Evolutionary conservation across 2,113 vertebrate species (phyloP).

Genomic region (Zingel zingel): DNA sequence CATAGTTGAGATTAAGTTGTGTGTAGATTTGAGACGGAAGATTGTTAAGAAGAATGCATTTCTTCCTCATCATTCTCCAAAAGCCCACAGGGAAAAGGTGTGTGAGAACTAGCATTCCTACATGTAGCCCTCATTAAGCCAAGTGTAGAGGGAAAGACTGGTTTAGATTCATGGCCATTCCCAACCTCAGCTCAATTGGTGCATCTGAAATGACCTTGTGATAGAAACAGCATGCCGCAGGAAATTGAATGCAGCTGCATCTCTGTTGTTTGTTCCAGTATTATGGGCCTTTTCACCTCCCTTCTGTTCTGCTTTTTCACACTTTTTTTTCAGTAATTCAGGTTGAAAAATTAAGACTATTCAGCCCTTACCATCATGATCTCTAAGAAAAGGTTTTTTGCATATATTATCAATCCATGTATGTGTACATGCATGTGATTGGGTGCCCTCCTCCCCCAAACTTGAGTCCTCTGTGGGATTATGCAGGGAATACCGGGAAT

Average conservation of each 20-base stretch:
- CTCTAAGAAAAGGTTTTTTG: conserved; percentile 25
- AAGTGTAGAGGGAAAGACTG: conserved; percentile 64
- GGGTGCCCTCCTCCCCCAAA: neutral
- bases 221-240: conserved; percentile 77
- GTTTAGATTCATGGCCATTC: conserved; percentile 76
- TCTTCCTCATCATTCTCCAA: conserved; percentile 38
- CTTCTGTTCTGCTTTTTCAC: conserved; percentile 21
- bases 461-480: conserved; percentile 22
- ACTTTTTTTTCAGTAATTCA: conserved; percentile 25
- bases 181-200: conserved; percentile 59
- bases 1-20: conserved; percentile 12
- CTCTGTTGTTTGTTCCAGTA: conserved; percentile 68
- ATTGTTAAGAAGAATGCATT: conserved; percentile 25
- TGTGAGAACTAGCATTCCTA: conserved; percentile 66
- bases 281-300: conserved; percentile 26
- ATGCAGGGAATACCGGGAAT: conserved; percentile 30
- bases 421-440: conserved; percentile 32
- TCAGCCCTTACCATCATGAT: neutral
- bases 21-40: conserved; percentile 17
- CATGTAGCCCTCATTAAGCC: conserved; percentile 70
- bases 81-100: conserved; percentile 59
- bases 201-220: conserved; percentile 74
- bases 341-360: neutral
- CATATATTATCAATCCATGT: neutral
- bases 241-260: conserved; percentile 80